A percentile compares a stretch with the other conserved stretches of the same genome.
These are phyloP conservation scores for Venusia cambrica DNA, from an alignment of 2,888 invertebrate genomes.

Conservation along the genomic window DNA sequence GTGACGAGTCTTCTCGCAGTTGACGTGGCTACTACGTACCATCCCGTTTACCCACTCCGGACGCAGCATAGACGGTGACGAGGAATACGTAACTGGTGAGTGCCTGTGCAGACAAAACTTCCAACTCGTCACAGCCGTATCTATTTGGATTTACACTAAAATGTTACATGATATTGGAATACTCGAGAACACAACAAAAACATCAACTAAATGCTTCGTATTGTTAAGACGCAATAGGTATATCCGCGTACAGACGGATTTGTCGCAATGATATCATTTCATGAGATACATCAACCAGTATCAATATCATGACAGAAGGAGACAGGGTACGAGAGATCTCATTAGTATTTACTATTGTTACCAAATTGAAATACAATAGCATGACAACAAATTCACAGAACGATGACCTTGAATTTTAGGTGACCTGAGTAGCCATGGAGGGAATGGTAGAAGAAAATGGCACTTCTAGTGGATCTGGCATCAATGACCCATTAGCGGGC, in stretches of 20 bases:
- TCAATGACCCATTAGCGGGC: conserved; percentile 58
- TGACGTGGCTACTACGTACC: conserved; percentile 97
- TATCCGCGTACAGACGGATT: conserved; percentile 54
- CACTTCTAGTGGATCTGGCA: conserved; percentile 64
- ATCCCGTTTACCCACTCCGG: conserved; percentile 95
- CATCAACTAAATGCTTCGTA: conserved; percentile 49
- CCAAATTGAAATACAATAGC: conserved; percentile 47
- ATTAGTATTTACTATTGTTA: conserved; percentile 6
- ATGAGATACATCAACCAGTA: conserved; percentile 60
- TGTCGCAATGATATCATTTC: conserved; percentile 72
- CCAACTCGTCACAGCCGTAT: conserved; percentile 76
- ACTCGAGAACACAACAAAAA: conserved; percentile 42
- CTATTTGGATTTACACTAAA: conserved; percentile 69
- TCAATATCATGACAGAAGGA: conserved; percentile 41
- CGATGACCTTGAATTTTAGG: conserved; percentile 83
- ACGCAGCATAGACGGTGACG: conserved; percentile 96
- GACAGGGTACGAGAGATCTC: conserved; percentile 25
- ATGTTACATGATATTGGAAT: conserved; percentile 51
- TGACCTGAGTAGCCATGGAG: conserved; percentile 88
- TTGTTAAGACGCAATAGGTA: conserved; percentile 66
- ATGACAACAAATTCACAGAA: conserved; percentile 69
- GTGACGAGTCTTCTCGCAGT: conserved; percentile 93
- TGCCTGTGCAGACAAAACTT: conserved; percentile 83
- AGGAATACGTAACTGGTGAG: conserved; percentile 97
- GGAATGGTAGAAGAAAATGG: conserved; percentile 96